Evolutionary conservation across 1,140 invertebrate species (phyloP).

Genomic region (Aphaenogaster floridana): DNA sequence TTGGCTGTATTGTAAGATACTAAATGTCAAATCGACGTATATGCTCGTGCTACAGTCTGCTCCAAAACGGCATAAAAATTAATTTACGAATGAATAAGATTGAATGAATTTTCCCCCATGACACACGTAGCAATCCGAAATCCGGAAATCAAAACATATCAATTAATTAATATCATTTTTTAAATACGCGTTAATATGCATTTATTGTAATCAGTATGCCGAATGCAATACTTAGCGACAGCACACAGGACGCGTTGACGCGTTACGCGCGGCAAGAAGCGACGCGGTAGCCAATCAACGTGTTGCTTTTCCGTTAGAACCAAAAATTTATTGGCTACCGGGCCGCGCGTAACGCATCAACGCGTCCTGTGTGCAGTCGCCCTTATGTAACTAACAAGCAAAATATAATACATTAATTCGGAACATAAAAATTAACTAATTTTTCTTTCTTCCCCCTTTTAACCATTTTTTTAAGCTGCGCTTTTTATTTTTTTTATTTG

Average conservation of each 20-base stretch:
- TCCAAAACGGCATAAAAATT: not conserved
- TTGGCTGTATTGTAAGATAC: not conserved
- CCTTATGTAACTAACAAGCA: not conserved
- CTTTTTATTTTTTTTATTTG: not conserved
- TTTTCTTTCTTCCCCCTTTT: not conserved
- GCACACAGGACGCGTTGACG: no score
- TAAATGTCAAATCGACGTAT: not conserved
- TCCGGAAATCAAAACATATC: not conserved
- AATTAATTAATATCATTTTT: not conserved
- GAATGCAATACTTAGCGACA: not conserved
- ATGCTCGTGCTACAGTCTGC: not conserved
- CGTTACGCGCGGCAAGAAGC: no score
- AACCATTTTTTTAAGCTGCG: not conserved
- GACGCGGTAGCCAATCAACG: no score
- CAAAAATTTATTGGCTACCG: no score
- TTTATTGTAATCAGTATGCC: not conserved
- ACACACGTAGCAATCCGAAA: not conserved
- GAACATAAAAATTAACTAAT: not conserved
- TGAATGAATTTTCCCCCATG: not conserved
- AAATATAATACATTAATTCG: not conserved
- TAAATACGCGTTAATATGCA: not conserved
- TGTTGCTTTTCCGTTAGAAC: no score
- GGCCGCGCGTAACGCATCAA: no score
- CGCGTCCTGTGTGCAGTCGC: no score
- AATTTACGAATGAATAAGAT: not conserved